Base-by-base conservation (phyloP, 2,888 invertebrate genomes). In the Brenthis hecate region DNA sequence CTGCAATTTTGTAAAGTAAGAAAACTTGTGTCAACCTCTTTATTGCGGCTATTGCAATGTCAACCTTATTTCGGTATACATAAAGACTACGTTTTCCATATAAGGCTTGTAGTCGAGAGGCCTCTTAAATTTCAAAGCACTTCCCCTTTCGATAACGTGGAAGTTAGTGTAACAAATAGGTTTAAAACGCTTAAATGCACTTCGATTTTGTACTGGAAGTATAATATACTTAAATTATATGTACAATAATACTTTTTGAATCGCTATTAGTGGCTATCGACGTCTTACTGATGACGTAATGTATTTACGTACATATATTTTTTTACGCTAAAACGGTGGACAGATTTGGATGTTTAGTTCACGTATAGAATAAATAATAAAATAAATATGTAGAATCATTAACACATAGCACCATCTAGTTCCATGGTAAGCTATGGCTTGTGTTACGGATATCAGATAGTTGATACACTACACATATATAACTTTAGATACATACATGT, bases 1-100 rank as follows among this genome's bases (percentile, higher is more conserved):
- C 61, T 57, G 70, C 67, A 72, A 72, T 70, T 68, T 72, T 70
- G 67, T 72, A 62, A 65, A 67, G 70, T 69, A 65, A 61, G 63
- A 50, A 55, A 65, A 68, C 62, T 53, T 50, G 43, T 65, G 65
- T 56, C 64, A 50, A 56, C 43, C 48, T 57, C 47, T 50, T 63
- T 43, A 56, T 32, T 11, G 14, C 28, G 50, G 13, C 13, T 47
- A 51, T 63, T 13, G 47, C 50, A 72, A 63, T 60, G 28, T 70
- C 47, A 43, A 32, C 63, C 58, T 56, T 68, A 63, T 68, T 5
- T 14, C 2, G 2, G 6, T 8, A 0, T 0, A 0, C 0, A 56
- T 43, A 70, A 68, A 56, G 67, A 55, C 36, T 32, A 62, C 43
- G 50, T 57, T 14, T 55, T 47, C 19, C 53, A 54, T 19, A 43